Evolutionary conservation across 2,113 vertebrate genomes (phyloP), one percentile per base, ranked within the genome.

Genomic region (Psilopogon haemacephalus): DNA sequence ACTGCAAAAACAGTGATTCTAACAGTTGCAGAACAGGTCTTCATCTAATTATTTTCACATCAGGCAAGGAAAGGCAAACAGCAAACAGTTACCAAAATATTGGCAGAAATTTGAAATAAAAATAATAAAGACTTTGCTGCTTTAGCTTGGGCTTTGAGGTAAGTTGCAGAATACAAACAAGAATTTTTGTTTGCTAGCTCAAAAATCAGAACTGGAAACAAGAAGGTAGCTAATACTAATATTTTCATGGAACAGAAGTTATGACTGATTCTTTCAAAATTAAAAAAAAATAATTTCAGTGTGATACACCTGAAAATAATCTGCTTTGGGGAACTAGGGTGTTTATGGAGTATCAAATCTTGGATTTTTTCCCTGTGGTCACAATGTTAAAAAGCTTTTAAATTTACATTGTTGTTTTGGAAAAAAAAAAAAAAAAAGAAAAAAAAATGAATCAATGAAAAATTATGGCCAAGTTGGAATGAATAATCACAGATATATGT

Each of bases 371-470:
- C 27, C 6, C 76, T 44, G 64, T 76, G 88, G 79, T 76, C 59
- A 38, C 54, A 72, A 83, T 89, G 82, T 83, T 95, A 80, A 94
- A 93, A 87, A 88, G 78, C 75, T 88, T 95, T 83, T 70, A 80
- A 85, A 94, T 94, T 84, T 76, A 87, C 92, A 74, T 28, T 59
- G n/a, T 73, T 91, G 33, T 79, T 93, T 83, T 89, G 91, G 50
- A 50, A 80, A 94, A 91, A 91, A 89, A 67, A 65, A 69, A 79
- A 93, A 91, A 50, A 80, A 94, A 91, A 91, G 86, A 67, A 65
- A 69, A 79, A 93, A 91, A 91, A 89, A 63, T 69, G 85, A 93
- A 89, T 83, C 94, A 79, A 89, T 95, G 79, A 88, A 94, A 95
- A 95, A 80, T 94, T 91, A 89, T n/a, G 72, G 33, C 88, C 71